phyloP scores from a whole-genome alignment of 2,797 vertebrate genomes.

The Sorex maritimensis region DNA sequence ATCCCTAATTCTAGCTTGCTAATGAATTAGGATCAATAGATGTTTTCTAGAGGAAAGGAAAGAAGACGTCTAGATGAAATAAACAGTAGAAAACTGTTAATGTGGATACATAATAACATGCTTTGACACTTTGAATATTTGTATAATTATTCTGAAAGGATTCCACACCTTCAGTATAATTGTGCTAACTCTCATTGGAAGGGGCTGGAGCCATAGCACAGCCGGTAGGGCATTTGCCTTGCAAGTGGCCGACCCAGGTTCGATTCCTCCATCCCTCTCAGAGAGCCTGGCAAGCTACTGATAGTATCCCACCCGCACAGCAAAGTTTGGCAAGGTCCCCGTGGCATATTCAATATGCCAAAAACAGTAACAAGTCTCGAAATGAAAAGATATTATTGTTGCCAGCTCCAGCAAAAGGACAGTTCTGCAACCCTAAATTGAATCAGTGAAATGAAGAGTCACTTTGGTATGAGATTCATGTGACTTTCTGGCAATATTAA shows the following conservation, averaged over 20 bases:
- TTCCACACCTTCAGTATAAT: neutral
- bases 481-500: neutral
- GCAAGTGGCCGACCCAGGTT: no score
- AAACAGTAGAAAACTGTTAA: neutral
- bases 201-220: no score
- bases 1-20: neutral
- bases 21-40: neutral
- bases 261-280: no score
- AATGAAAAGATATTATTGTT: no score
- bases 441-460: neutral
- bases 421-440: neutral
- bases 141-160: neutral
- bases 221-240: no score
- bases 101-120: neutral
- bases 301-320: no score
- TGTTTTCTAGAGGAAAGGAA: neutral
- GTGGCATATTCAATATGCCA: no score
- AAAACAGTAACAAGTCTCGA: no score
- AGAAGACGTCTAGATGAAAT: no score
- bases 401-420: no score
- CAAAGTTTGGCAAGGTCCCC: no score
- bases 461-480: neutral
- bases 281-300: no score
- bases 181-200: neutral
- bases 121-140: neutral